Conservation (phyloP, 2,888 invertebrate genomes). For the Muschampia plurimacula region DNA sequence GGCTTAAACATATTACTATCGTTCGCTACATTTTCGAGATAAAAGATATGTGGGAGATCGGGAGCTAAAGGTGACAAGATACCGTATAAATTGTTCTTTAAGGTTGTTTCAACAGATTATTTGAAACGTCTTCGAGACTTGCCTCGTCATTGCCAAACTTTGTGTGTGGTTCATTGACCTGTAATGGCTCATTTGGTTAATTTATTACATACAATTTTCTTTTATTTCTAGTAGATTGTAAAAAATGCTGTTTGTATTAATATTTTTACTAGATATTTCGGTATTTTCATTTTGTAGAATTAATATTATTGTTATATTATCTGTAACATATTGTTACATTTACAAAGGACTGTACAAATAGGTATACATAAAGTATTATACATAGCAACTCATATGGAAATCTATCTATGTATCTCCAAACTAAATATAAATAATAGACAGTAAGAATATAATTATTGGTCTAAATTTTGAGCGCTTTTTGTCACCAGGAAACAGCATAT, state of each 20-base stretch:
- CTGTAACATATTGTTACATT: too few species aligned
- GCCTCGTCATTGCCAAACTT: conserved; percentile 11
- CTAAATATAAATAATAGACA: too few species aligned
- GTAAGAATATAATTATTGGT: too few species aligned
- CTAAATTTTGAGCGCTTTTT: too few species aligned
- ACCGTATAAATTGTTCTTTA: conserved; percentile 23
- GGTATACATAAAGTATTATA: too few species aligned
- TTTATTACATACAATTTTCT: neutral
- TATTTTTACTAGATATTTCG: neutral
- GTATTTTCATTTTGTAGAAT: neutral
- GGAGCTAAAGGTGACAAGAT: conserved; percentile 11
- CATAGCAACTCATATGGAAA: too few species aligned
- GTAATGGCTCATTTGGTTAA: neutral
- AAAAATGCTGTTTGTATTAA: neutral
- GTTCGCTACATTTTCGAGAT: neutral
- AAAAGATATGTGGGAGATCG: conserved; percentile 11
- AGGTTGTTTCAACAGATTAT: conserved; percentile 12
- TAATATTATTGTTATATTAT: neutral
- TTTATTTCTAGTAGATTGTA: neutral
- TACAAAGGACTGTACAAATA: too few species aligned
- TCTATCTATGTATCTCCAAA: too few species aligned
- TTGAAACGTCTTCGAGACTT: neutral
- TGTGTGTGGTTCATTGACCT: conserved; percentile 18
- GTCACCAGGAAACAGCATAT: too few species aligned
- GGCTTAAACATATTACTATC: neutral